Evolutionary conservation across 2,888 invertebrate genomes (phyloP).

Genomic region (Metopia argyrocephala): DNA sequence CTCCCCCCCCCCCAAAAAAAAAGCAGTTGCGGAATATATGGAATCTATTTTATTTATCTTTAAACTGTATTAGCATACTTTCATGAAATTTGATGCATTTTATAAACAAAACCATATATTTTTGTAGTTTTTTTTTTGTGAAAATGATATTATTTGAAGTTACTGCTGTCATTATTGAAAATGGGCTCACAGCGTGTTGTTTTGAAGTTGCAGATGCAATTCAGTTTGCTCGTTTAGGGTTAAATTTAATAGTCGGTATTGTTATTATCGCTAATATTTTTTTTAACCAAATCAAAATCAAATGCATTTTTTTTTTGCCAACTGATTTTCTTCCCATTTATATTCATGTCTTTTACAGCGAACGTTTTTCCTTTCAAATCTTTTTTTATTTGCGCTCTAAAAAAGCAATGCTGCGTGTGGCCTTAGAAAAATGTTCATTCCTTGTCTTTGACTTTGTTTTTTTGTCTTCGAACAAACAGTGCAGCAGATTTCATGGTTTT

Average conservation of each 20-base stretch:
- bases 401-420: constrained; percentile 6
- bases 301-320: constrained; percentile 16
- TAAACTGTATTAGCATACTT: too few relatives aligned
- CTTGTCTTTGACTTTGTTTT: constrained; percentile 6
- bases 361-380: not conserved
- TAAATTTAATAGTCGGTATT: not conserved
- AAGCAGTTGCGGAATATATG: too few relatives aligned
- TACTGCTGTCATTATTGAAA: too few relatives aligned
- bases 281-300: constrained; percentile 15
- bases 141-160: too few relatives aligned
- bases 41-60: too few relatives aligned
- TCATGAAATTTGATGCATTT: too few relatives aligned
- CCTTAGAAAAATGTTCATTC: constrained; percentile 17
- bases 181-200: too few relatives aligned
- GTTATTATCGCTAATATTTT: not conserved
- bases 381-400: not conserved
- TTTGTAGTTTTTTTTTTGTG: too few relatives aligned
- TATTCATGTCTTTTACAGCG: constrained; percentile 25
- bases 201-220: not conserved
- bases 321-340: constrained; percentile 43
- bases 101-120: too few relatives aligned
- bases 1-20: too few relatives aligned
- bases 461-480: not conserved
- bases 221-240: not conserved
- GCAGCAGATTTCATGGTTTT: not conserved